Percentiles rank a stretch among this genome's conserved stretches.
Evolutionary conservation across 2,113 vertebrate genomes (phyloP).

Genomic region (Nanorana parkeri): DNA sequence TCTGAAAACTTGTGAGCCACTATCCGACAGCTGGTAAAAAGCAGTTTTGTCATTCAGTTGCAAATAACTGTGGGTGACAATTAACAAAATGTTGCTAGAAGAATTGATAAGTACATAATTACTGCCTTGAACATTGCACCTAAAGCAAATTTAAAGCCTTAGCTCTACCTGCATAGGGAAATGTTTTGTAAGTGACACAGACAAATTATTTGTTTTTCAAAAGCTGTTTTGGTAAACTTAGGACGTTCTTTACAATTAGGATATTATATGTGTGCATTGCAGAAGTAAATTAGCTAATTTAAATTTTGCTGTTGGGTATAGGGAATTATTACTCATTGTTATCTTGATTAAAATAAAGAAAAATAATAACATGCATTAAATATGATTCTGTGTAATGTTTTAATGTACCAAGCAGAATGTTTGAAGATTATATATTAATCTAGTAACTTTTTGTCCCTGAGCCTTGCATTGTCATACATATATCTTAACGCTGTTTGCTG

Average conservation of each 20-base stretch:
- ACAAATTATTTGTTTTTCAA: slow-evolving; percentile 23
- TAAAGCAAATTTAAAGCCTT: slow-evolving; percentile 59
- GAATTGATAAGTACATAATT: slow-evolving; percentile 60
- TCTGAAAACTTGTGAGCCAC: slow-evolving; percentile 68
- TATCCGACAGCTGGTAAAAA: slow-evolving; percentile 67
- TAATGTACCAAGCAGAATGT: too few species aligned
- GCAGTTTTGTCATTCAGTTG: slow-evolving; percentile 66
- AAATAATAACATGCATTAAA: too few species aligned
- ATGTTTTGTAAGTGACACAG: slow-evolving; percentile 26
- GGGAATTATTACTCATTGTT: not conserved
- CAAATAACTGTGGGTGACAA: slow-evolving; percentile 71
- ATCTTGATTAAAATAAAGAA: too few species aligned
- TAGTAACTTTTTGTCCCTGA: too few species aligned
- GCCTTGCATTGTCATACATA: too few species aligned
- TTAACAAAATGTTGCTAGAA: slow-evolving; percentile 66
- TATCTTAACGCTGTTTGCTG: too few species aligned
- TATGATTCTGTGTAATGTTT: too few species aligned
- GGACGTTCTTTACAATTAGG: slow-evolving; percentile 19
- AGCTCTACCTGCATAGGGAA: slow-evolving; percentile 62
- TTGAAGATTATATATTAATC: too few species aligned
- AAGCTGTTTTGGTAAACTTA: not conserved
- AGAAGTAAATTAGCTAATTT: slow-evolving; percentile 34
- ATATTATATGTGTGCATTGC: not conserved
- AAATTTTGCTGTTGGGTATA: not conserved
- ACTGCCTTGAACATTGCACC: slow-evolving; percentile 62